phyloP scores from a whole-genome alignment of 2,113 vertebrate species.

The Rhineura floridana region DNA sequence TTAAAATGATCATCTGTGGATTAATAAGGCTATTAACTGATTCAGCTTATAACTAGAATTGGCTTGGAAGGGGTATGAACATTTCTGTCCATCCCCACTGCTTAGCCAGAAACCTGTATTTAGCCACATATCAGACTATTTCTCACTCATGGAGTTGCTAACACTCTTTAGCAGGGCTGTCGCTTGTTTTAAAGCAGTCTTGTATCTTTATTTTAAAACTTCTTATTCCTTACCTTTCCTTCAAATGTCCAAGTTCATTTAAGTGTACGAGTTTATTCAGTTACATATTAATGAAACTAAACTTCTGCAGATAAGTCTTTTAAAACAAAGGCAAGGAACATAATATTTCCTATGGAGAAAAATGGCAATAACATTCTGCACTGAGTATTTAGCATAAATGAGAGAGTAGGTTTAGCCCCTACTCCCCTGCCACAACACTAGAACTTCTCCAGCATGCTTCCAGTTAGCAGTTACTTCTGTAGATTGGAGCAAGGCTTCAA shows the following conservation, averaged over 20 bases:
- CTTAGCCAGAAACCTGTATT: not conserved
- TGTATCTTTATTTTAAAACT: not conserved
- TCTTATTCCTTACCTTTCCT: no score
- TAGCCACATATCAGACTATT: not conserved
- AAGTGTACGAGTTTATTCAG: no score
- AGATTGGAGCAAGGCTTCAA: not conserved
- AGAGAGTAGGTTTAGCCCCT: not conserved
- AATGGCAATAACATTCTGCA: not conserved
- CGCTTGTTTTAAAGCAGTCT: not conserved
- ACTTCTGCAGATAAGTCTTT: not conserved
- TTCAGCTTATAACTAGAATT: not conserved
- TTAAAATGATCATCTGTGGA: not conserved
- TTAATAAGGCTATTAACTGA: not conserved
- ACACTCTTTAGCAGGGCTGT: not conserved
- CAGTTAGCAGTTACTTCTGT: not conserved
- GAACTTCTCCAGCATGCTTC: not conserved
- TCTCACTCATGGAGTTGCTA: not conserved
- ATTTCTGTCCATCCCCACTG: not conserved
- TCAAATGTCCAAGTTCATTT: no score
- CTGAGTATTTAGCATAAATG: not conserved
- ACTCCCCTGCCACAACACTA: no score
- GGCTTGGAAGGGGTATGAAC: not conserved
- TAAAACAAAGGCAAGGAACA: not conserved
- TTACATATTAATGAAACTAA: not conserved
- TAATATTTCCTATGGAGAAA: not conserved